Evolutionary conservation across 2,888 invertebrate genomes (phyloP), one percentile per base, ranked within the genome.

Genomic region (Tupiocoris notatus): DNA sequence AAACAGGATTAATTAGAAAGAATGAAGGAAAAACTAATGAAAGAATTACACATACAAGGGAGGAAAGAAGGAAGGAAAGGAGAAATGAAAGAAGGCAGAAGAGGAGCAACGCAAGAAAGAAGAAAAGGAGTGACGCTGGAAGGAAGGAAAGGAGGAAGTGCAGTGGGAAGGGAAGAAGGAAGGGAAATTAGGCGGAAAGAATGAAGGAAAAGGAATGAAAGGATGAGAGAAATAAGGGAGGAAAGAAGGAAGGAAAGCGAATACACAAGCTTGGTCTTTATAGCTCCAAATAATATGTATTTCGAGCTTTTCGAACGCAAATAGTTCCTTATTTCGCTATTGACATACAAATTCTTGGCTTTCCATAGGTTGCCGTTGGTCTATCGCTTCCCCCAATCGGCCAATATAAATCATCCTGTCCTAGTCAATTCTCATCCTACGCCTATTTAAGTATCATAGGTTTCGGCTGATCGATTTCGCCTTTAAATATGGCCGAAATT

Each of bases 111-210:
- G 66, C 20, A 23, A 66, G 21, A 57, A 58, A 67, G 75, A 66
- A 59, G 18, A 25, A 57, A 67, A 17, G 66, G 58, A 58, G 67
- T 57, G 67, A 54, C 57, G 66, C 56, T 1, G 9, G 57, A 17
- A 21, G 20, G 20, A 57, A 21, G 23, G 22, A 57, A 21, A 57
- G 61, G 17, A 18, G 17, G 61, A 59, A 18, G 17, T 24, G 67
- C 57, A 67, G 66, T 24, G 66, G 58, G 57, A 59, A 18, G 17
- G 57, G 58, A 24, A 25, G 24, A 56, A 24, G 23, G 24, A 23
- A 58, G 57, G 54, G 25, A 59, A 66, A 25, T 67, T 56, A 66
- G 66, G 67, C 66, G 25, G 66, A 57, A 25, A 67, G 67, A 66
- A 22, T 23, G 59, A 75, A 62, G 62, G 67, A 67, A 57, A 20